Evolutionary conservation across 2,113 vertebrate species (phyloP), one percentile per base, ranked within the genome.

Genomic region (Barnardius zonarius): DNA sequence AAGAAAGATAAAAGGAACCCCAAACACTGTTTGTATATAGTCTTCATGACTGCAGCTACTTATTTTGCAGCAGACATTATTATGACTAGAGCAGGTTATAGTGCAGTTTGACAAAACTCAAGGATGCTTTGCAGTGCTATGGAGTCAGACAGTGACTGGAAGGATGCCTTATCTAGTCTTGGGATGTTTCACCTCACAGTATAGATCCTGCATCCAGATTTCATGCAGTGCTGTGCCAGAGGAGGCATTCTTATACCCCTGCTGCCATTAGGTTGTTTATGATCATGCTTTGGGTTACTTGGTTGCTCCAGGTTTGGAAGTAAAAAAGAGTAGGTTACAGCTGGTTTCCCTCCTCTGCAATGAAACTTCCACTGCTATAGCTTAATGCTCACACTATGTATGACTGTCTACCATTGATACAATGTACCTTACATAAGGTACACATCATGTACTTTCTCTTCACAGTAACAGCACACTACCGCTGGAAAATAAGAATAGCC

Each of bases 1-100:
- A 77, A 88, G 86, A 83, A 96, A 96, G 91, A 96, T 95, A 91
- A 92, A 97, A 97, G 59, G 57, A 93, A 18, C 9, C 27, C 46
- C 12, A 37, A 79, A 30, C 17, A 20, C 20, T 88, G 59, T 57
- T 72, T 61, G 31, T 55, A 33, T 51, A 15, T 2, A 62, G 39
- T 37, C 35, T 64, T 85, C 63, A 35, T n/a, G 37, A 39, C 55
- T 94, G 83, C 90, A 92, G 80, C 66, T 68, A 92, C 83, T 72
- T 76, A 62, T 89, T 93, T 79, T 86, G 69, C 82, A 92, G 83
- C 82, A 85, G 87, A 80, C 28, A 35, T 23, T 94, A 28, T 93
- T 91, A 82, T 68, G 78, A 61, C 54, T 84, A 78, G 23, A 87
- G 28, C 18, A 83, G 70, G 31, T 49, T 59, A n/a, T 1, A 55